Evolutionary conservation across 2,888 invertebrate species (phyloP).

Genomic region (Nephrocerus scutellatus): DNA sequence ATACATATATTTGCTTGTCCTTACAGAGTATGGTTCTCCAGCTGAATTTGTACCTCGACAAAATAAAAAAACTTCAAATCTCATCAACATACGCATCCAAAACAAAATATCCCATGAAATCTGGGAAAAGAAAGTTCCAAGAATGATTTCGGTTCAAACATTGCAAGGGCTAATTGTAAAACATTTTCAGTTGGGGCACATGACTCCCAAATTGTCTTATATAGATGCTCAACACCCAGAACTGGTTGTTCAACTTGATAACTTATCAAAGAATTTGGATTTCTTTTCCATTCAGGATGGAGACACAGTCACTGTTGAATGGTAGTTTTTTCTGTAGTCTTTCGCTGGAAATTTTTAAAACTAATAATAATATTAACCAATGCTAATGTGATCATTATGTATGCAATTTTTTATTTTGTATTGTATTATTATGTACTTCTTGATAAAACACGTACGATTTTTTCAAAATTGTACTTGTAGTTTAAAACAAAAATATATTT

Average conservation of each 20-base stretch:
- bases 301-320: slow-evolving; percentile 68
- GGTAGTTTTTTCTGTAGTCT: no score
- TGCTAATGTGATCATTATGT: no score
- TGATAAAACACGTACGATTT: no score
- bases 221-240: slow-evolving; percentile 55
- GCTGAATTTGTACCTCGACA: slow-evolving; percentile 64
- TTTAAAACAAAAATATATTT: no score
- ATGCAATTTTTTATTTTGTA: no score
- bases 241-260: slow-evolving; percentile 69
- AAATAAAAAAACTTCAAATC: slow-evolving; percentile 60
- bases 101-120: slow-evolving; percentile 48
- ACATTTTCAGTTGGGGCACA: slow-evolving; percentile 54
- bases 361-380: no score
- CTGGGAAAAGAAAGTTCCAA: slow-evolving; percentile 64
- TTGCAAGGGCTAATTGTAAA: slow-evolving; percentile 72
- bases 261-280: slow-evolving; percentile 72
- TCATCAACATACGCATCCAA: slow-evolving; percentile 57
- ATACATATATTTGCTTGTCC: slow-evolving; percentile 13
- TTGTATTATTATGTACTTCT: no score
- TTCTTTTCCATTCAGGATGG: slow-evolving; percentile 80
- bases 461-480: no score
- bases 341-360: no score
- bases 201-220: slow-evolving; percentile 44
- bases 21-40: slow-evolving; percentile 73
- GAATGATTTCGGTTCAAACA: slow-evolving; percentile 75